These are phyloP conservation scores for Idaea straminata DNA, from an alignment of 2,888 invertebrate species.

Conservation along the genomic window DNA sequence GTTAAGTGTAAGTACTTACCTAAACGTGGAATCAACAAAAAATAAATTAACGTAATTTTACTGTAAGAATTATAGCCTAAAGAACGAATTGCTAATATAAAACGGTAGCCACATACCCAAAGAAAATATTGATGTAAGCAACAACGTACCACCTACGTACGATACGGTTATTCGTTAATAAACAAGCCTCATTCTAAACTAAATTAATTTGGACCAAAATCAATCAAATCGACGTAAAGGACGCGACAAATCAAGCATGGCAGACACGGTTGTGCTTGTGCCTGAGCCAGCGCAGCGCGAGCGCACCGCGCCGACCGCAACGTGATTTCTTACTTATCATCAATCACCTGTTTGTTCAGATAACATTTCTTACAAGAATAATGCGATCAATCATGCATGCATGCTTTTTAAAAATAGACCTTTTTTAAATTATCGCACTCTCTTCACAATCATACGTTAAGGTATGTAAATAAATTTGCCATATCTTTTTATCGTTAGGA, in stretches of 20 bases:
- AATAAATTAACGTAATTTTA: too few species aligned
- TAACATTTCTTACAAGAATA: neutral
- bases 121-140: too few species aligned
- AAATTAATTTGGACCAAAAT: neutral
- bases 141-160: too few species aligned
- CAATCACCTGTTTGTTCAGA: neutral
- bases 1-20: too few species aligned
- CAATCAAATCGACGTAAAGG: constrained; percentile 17
- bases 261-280: constrained; percentile 18
- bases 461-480: too few species aligned
- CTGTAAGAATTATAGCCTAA: too few species aligned
- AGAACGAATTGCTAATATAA: too few species aligned
- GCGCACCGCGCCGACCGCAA: neutral
- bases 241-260: constrained; percentile 24
- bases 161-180: neutral
- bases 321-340: neutral
- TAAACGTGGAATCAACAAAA: too few species aligned
- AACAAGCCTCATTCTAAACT: neutral
- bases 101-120: too few species aligned
- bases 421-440: neutral
- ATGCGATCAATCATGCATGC: neutral
- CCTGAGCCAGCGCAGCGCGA: neutral
- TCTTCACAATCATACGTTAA: neutral
- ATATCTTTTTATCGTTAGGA: too few species aligned
- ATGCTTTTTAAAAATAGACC: neutral